Conservation (phyloP, 35 echinoderm and acorn worm genomes). For the Nesometra sesokonis region DNA sequence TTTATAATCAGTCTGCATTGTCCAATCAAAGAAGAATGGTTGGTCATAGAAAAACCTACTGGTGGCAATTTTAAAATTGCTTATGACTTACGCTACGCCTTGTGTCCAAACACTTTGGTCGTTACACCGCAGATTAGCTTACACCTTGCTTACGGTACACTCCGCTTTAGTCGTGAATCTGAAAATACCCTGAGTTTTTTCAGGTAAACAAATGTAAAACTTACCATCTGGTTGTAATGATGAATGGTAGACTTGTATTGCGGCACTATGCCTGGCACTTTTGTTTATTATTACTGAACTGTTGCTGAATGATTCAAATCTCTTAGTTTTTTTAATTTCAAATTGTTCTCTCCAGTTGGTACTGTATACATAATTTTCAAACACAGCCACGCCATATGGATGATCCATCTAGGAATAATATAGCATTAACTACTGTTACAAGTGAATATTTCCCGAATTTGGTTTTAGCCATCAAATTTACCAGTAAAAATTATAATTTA, state of each 20-base stretch:
- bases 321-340: neutral
- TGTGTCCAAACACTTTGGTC: no score
- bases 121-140: no score
- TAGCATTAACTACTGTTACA: neutral
- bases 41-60: no score
- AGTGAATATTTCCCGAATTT: neutral
- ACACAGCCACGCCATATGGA: constrained; percentile 6
- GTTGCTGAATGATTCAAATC: neutral
- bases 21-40: no score
- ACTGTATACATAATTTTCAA: constrained; percentile 2
- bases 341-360: neutral
- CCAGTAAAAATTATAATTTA: no score
- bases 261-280: neutral
- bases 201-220: neutral
- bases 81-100: no score
- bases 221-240: neutral
- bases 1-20: no score
- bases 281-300: neutral
- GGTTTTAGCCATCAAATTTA: no score
- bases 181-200: no score
- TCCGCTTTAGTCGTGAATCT: no score
- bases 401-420: neutral
- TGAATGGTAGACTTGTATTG: constrained; percentile 1
- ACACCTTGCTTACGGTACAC: no score
- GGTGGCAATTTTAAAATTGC: no score